These are phyloP conservation scores for Hemichromis elongatus DNA, from an alignment of 2,113 vertebrate species.

Conservation along the genomic window DNA sequence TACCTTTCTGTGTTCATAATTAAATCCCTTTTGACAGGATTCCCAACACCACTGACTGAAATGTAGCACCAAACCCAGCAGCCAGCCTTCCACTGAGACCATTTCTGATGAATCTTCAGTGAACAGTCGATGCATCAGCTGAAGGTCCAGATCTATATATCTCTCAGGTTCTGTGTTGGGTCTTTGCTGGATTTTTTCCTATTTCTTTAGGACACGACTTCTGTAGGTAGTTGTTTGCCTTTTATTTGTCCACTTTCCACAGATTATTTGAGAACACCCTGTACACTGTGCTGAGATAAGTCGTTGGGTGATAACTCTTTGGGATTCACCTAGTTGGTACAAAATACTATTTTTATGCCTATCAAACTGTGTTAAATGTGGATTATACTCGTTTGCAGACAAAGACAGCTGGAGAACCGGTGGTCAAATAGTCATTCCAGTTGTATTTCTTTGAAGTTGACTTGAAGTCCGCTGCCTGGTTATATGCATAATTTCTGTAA, in stretches of 20 bases:
- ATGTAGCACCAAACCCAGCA: neutral
- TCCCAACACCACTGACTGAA: neutral
- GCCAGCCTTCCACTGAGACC: neutral
- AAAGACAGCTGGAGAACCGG: neutral
- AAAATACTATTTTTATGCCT: neutral
- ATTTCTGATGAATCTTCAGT: neutral
- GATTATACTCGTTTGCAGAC: neutral
- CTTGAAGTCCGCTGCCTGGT: neutral
- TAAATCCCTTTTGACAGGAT: neutral
- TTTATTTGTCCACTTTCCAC: neutral
- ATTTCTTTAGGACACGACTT: neutral
- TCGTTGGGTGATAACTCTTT: neutral
- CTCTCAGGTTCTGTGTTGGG: rapidly evolving
- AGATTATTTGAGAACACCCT: neutral
- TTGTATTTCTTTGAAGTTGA: neutral
- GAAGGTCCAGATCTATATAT: neutral
- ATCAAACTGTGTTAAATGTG: neutral
- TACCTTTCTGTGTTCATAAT: neutral
- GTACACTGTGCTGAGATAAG: neutral
- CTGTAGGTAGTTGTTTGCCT: neutral
- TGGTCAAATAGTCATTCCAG: neutral
- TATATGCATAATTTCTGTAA: neutral
- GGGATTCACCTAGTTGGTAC: neutral
- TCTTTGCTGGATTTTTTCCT: neutral
- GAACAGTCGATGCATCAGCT: neutral